A percentile compares a stretch with the other conserved stretches of the same genome.
Evolutionary conservation across 1,140 invertebrate genomes (phyloP).

Genomic region (Drosophila ananassae): DNA sequence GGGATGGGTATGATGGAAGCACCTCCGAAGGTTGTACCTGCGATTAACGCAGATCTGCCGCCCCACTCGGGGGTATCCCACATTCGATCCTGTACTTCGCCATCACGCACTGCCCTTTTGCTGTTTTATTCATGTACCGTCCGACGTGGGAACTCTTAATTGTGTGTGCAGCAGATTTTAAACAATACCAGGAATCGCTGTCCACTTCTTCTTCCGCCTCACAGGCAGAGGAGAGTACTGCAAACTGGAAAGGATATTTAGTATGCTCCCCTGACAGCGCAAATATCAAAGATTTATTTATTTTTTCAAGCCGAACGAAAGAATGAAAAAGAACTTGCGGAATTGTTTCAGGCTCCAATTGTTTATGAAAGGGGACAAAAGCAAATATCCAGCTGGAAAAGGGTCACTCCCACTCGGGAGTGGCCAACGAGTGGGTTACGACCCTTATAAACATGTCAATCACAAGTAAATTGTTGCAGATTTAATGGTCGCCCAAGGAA

Average conservation of each 20-base stretch:
- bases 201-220: slow-evolving; percentile 10
- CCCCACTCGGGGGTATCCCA: not conserved
- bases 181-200: slow-evolving; percentile 61
- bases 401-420: not conserved
- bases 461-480: slow-evolving; percentile 81
- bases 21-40: too few relatives aligned
- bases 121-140: slow-evolving; percentile 72
- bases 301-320: slow-evolving; percentile 26
- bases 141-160: slow-evolving; percentile 76
- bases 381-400: slow-evolving; percentile 28
- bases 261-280: slow-evolving; percentile 61
- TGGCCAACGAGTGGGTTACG: slow-evolving; percentile 26
- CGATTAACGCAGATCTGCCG: too few relatives aligned
- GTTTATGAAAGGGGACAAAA: slow-evolving; percentile 37
- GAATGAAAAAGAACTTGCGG: slow-evolving; percentile 5
- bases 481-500: slow-evolving; percentile 64
- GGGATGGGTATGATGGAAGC: slow-evolving; percentile 25
- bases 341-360: slow-evolving; percentile 61
- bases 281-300: slow-evolving; percentile 77
- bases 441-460: slow-evolving; percentile 82
- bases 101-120: slow-evolving; percentile 9
- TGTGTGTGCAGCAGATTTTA: slow-evolving; percentile 56
- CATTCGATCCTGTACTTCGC: not conserved
- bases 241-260: slow-evolving; percentile 71
- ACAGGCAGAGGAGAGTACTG: slow-evolving; percentile 46